Conservation (phyloP, 2,888 invertebrate genomes). For the Acronicta alni region DNA sequence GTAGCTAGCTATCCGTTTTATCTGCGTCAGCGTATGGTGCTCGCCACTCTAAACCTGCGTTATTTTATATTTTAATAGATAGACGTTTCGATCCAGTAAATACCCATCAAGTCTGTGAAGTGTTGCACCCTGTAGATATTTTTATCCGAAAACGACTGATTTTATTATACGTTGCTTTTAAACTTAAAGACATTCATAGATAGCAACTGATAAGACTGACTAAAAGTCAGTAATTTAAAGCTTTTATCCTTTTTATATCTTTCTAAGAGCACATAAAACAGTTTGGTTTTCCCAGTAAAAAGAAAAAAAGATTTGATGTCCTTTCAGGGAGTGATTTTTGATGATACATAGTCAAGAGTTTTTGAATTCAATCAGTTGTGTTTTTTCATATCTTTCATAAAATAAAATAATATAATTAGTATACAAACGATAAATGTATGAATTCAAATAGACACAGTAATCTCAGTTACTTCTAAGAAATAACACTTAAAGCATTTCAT, state of each 20-base stretch:
- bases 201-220: conserved; percentile 16
- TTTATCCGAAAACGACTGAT: not conserved
- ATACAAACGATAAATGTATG: conserved; percentile 15
- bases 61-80: no score
- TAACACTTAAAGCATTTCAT: conserved; percentile 38
- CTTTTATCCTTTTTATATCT: conserved; percentile 14
- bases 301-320: no score
- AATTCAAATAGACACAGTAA: conserved; percentile 29
- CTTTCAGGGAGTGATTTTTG: no score
- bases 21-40: no score
- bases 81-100: no score
- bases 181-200: conserved; percentile 25
- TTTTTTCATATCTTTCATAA: no score
- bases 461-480: conserved; percentile 47
- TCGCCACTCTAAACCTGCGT: no score
- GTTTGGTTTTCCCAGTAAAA: not conserved
- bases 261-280: not conserved
- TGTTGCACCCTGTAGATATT: not conserved
- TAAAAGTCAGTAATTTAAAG: conserved; percentile 20
- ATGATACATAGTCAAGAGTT: no score
- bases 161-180: conserved; percentile 36
- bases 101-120: not conserved
- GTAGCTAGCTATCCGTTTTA: no score
- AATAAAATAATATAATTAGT: not conserved
- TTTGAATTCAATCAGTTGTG: no score